A percentile compares a stretch with the other conserved stretches of the same genome.
These are phyloP conservation scores for Zhuqinia jingwanae DNA, from an alignment of 2,888 invertebrate species.

Conservation along the genomic window DNA sequence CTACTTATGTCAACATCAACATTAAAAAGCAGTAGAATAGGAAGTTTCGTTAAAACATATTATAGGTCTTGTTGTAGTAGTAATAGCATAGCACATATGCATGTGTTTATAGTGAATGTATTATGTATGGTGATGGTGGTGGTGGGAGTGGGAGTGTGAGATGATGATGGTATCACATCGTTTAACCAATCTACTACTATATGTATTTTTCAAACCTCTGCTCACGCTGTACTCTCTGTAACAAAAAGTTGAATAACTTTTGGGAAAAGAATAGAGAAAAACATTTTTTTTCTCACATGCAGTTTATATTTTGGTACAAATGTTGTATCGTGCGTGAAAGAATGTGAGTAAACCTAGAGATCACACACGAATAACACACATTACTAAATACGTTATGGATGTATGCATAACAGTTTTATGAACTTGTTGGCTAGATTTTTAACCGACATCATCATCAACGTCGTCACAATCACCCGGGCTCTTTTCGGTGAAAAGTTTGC, in stretches of 20 bases:
- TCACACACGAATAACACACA: too few relatives aligned
- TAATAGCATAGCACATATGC: background rate
- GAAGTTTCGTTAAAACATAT: conserved; percentile 35
- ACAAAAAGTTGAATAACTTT: conserved; percentile 15
- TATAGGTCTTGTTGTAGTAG: background rate
- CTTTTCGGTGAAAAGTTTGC: background rate
- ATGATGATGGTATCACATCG: conserved; percentile 50
- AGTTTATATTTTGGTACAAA: too few relatives aligned
- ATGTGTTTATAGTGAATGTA: conserved; percentile 17
- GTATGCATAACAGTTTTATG: conserved; percentile 1
- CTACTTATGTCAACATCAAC: conserved; percentile 28
- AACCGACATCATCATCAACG: background rate
- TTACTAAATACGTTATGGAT: conserved; percentile 26
- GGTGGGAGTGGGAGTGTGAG: background rate
- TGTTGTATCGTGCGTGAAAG: background rate
- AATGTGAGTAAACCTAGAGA: too few relatives aligned
- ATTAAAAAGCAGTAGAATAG: conserved; percentile 10
- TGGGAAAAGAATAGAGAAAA: background rate
- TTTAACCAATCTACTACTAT: conserved; percentile 39
- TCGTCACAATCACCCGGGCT: background rate
- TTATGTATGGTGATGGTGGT: conserved; percentile 24
- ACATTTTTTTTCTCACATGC: background rate
- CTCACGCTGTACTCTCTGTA: too few relatives aligned
- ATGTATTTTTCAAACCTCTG: too few relatives aligned
- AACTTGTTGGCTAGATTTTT: conserved; percentile 28